These are phyloP conservation scores for Scopus umbretta DNA, from an alignment of 2,113 vertebrate genomes.

Conservation along the genomic window DNA sequence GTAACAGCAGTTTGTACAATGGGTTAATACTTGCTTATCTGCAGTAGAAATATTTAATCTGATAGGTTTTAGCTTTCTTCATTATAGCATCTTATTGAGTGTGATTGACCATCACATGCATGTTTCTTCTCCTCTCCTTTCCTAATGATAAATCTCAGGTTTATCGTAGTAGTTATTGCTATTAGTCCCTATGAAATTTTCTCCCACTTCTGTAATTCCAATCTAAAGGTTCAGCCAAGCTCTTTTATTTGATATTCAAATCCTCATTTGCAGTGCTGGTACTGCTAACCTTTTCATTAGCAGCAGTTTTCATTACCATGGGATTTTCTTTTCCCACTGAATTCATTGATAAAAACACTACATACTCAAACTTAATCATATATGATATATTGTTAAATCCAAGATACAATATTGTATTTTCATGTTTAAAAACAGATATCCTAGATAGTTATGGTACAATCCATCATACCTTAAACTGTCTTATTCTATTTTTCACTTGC, in stretches of 20 bases:
- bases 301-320: neutral
- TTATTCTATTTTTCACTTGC: neutral
- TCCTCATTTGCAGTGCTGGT: neutral
- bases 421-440: neutral
- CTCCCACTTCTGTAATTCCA: neutral
- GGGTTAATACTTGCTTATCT: neutral
- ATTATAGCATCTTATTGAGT: neutral
- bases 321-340: neutral
- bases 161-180: neutral
- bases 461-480: neutral
- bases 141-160: neutral
- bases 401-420: neutral
- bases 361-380: neutral
- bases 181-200: neutral
- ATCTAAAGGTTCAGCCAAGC: neutral
- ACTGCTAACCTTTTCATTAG: neutral
- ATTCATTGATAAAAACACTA: neutral
- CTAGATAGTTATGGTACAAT: neutral
- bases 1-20: neutral
- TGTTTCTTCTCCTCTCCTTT: neutral
- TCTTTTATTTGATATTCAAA: neutral
- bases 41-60: neutral
- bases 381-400: neutral
- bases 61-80: neutral
- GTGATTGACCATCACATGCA: neutral